Percentiles rank a stretch among this genome's conserved stretches.
Conservation (phyloP, 2,113 vertebrate species). For the Chionomys nivalis region DNA sequence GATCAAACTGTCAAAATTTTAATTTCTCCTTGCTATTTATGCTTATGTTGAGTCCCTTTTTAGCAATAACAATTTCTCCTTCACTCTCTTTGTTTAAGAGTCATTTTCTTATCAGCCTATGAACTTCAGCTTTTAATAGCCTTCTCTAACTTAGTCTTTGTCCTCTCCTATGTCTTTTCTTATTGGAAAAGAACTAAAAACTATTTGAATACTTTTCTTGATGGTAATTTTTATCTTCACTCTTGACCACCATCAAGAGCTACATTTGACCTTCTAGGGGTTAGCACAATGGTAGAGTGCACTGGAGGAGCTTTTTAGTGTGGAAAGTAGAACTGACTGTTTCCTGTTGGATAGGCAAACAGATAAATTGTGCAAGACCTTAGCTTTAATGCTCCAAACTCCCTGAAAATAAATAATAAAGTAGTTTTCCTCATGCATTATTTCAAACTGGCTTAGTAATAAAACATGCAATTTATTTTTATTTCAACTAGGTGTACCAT, state of each 20-base stretch:
- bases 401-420: background rate
- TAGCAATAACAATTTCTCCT: background rate
- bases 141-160: background rate
- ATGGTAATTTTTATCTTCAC: background rate
- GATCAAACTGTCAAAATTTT: background rate
- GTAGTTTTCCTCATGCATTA: background rate
- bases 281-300: background rate
- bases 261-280: background rate
- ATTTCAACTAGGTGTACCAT: background rate
- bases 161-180: background rate
- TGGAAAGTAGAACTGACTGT: background rate
- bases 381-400: background rate
- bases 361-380: background rate
- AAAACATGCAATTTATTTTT: background rate
- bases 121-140: background rate
- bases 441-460: background rate
- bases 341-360: background rate
- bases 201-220: background rate
- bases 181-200: background rate
- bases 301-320: background rate
- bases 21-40: background rate
- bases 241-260: constrained; percentile 11
- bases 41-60: background rate
- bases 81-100: background rate
- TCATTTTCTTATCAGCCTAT: background rate